phyloP scores from a whole-genome alignment of 2,888 invertebrate genomes.

The Apodemia mormo region DNA sequence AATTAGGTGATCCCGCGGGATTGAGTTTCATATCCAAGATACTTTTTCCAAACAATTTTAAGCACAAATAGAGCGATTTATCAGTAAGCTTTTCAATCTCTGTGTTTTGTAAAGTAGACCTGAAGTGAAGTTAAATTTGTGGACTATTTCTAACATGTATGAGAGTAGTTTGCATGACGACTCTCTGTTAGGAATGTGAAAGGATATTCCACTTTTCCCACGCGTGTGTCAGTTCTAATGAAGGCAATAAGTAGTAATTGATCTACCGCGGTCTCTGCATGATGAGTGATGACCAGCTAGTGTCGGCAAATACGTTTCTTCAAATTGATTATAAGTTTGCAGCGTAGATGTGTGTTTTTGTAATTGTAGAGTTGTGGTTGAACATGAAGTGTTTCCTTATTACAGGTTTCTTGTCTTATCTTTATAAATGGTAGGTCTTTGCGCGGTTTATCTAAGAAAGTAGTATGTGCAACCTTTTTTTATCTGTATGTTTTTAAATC shows the following conservation, averaged over 20 bases:
- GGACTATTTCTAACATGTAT: background rate
- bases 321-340: conserved; percentile 21
- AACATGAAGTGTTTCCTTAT: background rate
- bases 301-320: conserved; percentile 30
- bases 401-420: conserved; percentile 7
- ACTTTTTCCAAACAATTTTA: no score
- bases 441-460: background rate
- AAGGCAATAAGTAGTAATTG: conserved; percentile 47
- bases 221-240: conserved; percentile 41
- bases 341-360: conserved; percentile 2
- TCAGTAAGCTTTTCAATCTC: background rate
- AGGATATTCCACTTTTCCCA: conserved; percentile 43
- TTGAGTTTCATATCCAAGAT: no score
- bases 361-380: background rate
- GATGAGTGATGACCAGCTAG: conserved; percentile 7
- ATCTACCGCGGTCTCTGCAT: conserved; percentile 23
- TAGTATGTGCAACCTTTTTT: background rate
- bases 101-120: background rate
- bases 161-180: background rate
- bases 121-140: background rate
- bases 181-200: conserved; percentile 22
- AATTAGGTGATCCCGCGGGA: no score
- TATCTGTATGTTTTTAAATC: background rate
- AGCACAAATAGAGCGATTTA: no score
- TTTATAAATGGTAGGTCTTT: background rate